Conservation (phyloP, 37 sponge, comb jelly and placozoan species). For the Crambe crambe region DNA sequence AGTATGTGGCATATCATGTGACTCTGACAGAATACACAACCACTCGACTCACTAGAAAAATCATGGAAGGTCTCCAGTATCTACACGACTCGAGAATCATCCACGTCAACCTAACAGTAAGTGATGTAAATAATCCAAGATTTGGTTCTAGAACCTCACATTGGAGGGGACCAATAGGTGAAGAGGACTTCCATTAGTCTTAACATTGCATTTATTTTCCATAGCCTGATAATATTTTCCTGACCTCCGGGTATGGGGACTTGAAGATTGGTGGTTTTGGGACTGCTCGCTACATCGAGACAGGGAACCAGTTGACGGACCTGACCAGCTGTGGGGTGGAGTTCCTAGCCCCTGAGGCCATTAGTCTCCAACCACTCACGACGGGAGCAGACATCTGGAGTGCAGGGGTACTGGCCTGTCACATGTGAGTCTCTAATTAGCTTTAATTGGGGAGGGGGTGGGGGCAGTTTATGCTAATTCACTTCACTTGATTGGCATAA, state of each 20-base stretch:
- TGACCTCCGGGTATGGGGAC: conserved; percentile 20
- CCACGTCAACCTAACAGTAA: conserved; percentile 49
- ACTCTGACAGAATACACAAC: conserved; percentile 22
- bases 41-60: conserved; percentile 34
- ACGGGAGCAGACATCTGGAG: conserved; percentile 71
- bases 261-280: conserved; percentile 50
- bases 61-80: conserved; percentile 57
- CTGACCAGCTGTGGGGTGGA: conserved; percentile 8
- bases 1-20: background rate
- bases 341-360: conserved; percentile 63
- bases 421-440: conserved; percentile 31
- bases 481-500: no score
- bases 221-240: conserved; percentile 55
- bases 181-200: background rate
- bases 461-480: background rate
- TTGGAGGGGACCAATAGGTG: no score
- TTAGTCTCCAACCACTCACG: conserved; percentile 46
- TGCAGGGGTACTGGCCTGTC: conserved; percentile 20
- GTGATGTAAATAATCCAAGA: background rate
- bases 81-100: conserved; percentile 48
- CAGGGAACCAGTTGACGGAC: conserved; percentile 30
- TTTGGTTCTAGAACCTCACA: no score
- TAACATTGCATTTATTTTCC: background rate
- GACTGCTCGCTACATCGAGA: conserved; percentile 39
- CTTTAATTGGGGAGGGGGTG: background rate